Conservation (phyloP, 2,888 invertebrate genomes). For the Cyclophora albipunctata region DNA sequence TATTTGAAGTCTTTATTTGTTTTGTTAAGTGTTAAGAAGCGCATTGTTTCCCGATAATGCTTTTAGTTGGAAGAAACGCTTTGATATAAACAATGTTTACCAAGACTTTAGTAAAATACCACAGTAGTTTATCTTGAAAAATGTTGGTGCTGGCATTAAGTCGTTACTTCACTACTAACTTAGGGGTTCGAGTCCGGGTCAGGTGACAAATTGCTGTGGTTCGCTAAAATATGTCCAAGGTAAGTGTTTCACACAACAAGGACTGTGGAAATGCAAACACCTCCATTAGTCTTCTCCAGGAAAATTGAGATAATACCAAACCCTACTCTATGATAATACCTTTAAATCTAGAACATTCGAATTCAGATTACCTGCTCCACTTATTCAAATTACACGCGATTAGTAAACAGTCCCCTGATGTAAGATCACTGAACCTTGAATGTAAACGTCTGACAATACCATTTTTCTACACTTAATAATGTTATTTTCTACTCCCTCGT, state of each 20-base stretch:
- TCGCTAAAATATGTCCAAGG: slow-evolving; percentile 42
- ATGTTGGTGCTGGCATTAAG: slow-evolving; percentile 54
- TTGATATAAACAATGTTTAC: too few species aligned
- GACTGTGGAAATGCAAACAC: slow-evolving; percentile 29
- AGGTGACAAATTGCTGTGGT: slow-evolving; percentile 47
- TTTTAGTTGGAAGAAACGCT: not conserved
- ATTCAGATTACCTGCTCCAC: too few species aligned
- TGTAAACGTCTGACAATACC: too few species aligned
- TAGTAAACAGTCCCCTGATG: too few species aligned
- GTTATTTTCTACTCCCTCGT: too few species aligned
- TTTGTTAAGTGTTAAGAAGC: slow-evolving; percentile 1
- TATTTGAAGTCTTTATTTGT: slow-evolving; percentile 27
- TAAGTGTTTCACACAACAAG: slow-evolving; percentile 39
- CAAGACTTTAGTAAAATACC: slow-evolving; percentile 2
- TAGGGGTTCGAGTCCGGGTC: slow-evolving; percentile 37
- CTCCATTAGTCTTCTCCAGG: slow-evolving; percentile 16
- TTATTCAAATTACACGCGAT: too few species aligned
- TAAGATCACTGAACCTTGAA: too few species aligned
- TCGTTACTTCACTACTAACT: slow-evolving; percentile 47
- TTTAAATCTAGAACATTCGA: too few species aligned
- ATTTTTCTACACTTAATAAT: too few species aligned
- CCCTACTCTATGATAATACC: too few species aligned
- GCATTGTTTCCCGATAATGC: not conserved
- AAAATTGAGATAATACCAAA: too few species aligned
- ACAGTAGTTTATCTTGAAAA: slow-evolving; percentile 48